phyloP scores from a whole-genome alignment of 2,888 invertebrate genomes.

The Idaea biselata region DNA sequence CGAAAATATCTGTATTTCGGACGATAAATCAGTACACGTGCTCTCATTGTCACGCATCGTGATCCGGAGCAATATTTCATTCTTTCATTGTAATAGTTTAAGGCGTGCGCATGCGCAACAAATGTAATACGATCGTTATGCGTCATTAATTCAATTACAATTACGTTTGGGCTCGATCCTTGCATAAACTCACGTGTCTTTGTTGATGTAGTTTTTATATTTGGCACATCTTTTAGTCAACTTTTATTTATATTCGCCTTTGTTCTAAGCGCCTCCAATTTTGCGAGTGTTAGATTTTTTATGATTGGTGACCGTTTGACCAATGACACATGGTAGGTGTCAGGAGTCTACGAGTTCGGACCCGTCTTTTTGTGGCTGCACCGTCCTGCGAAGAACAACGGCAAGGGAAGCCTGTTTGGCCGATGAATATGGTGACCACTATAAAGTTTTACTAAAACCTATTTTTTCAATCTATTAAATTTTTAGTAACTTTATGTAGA shows the following conservation, averaged over 20 bases:
- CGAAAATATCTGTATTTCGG: slow-evolving; percentile 20
- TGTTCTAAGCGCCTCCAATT: neutral
- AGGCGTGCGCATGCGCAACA: slow-evolving; percentile 32
- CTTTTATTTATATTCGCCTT: neutral
- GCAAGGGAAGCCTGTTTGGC: too few species aligned
- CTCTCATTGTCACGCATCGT: slow-evolving; percentile 28
- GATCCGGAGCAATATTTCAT: slow-evolving; percentile 33
- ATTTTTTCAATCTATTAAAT: too few species aligned
- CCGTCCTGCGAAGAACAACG: too few species aligned
- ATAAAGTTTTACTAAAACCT: too few species aligned
- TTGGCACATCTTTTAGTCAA: slow-evolving; percentile 36
- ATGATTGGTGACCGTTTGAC: too few species aligned
- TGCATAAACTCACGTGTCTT: slow-evolving; percentile 33
- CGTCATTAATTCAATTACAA: slow-evolving; percentile 48
- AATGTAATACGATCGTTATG: slow-evolving; percentile 46
- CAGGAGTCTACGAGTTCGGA: too few species aligned
- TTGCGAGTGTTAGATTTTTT: neutral
- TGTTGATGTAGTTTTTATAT: slow-evolving; percentile 44
- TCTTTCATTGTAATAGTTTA: slow-evolving; percentile 37
- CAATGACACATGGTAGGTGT: too few species aligned
- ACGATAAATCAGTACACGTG: slow-evolving; percentile 31
- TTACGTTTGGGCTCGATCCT: slow-evolving; percentile 34
- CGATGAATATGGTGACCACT: too few species aligned
- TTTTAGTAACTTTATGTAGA: too few species aligned
- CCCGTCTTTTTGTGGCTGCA: too few species aligned